Evolutionary conservation across 2,113 vertebrate genomes (phyloP), one percentile per base, ranked within the genome.

Genomic region (Anarhynchus alexandrinus): DNA sequence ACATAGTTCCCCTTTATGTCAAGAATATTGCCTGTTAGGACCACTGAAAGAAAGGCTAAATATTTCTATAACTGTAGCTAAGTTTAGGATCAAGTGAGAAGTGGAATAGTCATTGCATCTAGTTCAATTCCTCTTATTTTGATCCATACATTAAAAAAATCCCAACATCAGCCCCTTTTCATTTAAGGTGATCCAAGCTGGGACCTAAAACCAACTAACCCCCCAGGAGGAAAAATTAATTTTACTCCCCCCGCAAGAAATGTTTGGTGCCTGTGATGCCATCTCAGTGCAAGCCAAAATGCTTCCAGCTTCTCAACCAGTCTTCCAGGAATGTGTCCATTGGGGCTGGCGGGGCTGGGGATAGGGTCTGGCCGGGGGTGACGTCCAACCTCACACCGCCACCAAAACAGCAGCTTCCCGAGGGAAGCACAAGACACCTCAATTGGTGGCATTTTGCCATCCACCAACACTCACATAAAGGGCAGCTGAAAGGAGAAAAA

Each of bases 311-410:
- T 38, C 45, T 59, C 52, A 64, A 3, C 7, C 32, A 18, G 25
- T 71, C 25, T 90, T 79, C 58, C 57, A 82, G 74, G 49, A 69
- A 66, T 10, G 9, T 61, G 38, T 38, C 10, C 17, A 5, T 17
- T 29, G 2, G 0, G 45, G 16, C 3, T 30, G 20, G 34, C 38
- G 79, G 30, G 12, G 20, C 25, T 78, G 55, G 65, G 61, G 27
- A 55, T 5, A 19, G 19, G 16, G 6, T 81, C 20, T 40, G 67
- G 15, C 34, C 1, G 0, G 5, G 16, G 6, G 2, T 7, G 27
- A 40, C 2, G 0, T n/a, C 22, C 64, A 57, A 9, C 34, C 29
- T 78, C 55, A 13, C 1, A 0, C 25, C 65, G 54, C 22, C 70
- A 49, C 42, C 67, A 34, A 59, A 80, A 14, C 52, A 64, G 29